Percentiles rank a stretch among this genome's conserved stretches.
Evolutionary conservation across 2,888 invertebrate species (phyloP).

Genomic region (Pristionchus arcanus): DNA sequence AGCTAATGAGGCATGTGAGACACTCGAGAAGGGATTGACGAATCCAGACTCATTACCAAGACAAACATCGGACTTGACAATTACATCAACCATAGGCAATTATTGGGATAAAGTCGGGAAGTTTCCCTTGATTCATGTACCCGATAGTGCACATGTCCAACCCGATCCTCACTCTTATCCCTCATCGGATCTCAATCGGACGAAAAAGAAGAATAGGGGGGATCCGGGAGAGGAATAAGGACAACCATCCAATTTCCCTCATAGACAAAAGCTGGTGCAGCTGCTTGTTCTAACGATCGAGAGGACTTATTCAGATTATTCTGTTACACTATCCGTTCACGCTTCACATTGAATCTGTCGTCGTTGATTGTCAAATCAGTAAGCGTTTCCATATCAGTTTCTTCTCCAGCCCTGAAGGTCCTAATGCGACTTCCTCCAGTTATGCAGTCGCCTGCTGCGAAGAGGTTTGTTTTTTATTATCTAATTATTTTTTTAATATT

Average conservation of each 20-base stretch:
- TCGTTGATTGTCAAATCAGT: background rate
- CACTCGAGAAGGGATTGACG: slow-evolving; percentile 7
- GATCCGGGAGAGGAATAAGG: slow-evolving; percentile 33
- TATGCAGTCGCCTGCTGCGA: slow-evolving; percentile 13
- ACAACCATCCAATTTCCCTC: slow-evolving; percentile 1
- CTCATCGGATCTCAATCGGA: slow-evolving; percentile 1
- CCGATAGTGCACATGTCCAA: background rate
- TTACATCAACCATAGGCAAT: slow-evolving; percentile 7
- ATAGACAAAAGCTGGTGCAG: background rate
- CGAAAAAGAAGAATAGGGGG: background rate
- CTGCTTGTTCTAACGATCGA: background rate
- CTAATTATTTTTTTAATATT: background rate
- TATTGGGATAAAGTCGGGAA: background rate
- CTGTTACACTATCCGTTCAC: background rate
- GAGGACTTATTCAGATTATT: background rate
- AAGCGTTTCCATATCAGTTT: no score
- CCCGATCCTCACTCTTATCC: slow-evolving; percentile 39
- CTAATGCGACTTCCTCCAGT: background rate
- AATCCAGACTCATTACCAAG: background rate
- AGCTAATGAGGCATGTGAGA: slow-evolving; percentile 37
- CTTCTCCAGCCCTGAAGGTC: slow-evolving; percentile 32
- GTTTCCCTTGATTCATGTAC: background rate
- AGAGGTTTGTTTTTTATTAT: background rate
- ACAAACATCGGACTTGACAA: background rate
- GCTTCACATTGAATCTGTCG: no score